Conservation (phyloP, 2,113 vertebrate genomes). For the Hippopotamus amphibius region DNA sequence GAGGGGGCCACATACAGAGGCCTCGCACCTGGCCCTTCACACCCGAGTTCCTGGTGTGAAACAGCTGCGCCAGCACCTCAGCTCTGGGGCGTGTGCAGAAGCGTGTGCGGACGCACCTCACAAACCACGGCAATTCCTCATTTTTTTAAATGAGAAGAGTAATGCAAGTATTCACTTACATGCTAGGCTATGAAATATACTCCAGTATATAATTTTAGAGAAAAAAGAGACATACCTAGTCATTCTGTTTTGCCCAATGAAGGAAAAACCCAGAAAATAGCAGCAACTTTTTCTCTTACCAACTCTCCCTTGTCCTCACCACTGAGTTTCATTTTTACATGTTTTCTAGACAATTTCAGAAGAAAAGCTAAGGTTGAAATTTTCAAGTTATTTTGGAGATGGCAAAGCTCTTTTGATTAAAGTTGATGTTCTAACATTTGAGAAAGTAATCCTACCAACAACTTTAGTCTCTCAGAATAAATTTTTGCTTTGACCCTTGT, state of each 20-base stretch:
- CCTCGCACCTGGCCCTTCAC: too few species aligned
- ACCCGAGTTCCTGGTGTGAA: too few species aligned
- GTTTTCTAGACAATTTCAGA: conserved; percentile 30
- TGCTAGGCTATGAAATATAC: conserved; percentile 21
- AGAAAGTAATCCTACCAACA: not conserved
- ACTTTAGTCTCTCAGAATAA: conserved; percentile 55
- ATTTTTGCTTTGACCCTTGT: not conserved
- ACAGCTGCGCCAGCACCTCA: too few species aligned
- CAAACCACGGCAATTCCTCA: too few species aligned
- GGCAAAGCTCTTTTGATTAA: not conserved
- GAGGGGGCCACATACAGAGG: too few species aligned
- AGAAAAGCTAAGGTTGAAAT: not conserved
- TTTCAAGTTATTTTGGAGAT: not conserved
- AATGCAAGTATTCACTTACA: not conserved
- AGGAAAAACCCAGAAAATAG: conserved; percentile 44
- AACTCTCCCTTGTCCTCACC: not conserved
- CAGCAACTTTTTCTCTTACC: not conserved
- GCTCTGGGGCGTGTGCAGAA: too few species aligned
- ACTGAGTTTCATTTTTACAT: not conserved
- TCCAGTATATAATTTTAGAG: conserved; percentile 1
- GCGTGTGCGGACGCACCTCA: too few species aligned
- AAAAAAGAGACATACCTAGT: not conserved
- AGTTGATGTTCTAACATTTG: not conserved
- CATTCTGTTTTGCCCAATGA: not conserved
- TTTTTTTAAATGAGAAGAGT: not conserved